Base-by-base conservation (phyloP, 2,797 vertebrate species). In the Anguilla pacifica region DNA sequence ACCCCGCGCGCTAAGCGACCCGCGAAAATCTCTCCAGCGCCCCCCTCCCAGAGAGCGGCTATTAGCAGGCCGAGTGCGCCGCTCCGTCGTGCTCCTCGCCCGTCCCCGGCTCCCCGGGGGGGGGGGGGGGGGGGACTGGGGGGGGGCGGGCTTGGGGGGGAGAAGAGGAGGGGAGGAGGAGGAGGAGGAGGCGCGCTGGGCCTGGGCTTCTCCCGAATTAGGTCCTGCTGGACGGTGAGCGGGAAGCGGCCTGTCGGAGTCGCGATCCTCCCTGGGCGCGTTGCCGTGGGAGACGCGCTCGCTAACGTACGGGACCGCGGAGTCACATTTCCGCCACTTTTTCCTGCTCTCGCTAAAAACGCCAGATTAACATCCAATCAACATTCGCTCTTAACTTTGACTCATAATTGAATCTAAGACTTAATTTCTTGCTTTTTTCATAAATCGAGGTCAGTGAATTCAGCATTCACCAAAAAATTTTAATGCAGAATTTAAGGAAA, bases 11-110 rank as follows among this genome's bases (percentile, higher is more conserved):
- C 96, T 96, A 94, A 94, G 93, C 96, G 95, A 96, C 96, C 95
- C 93, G 92, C 95, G 0, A 94, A 95, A 96, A 96, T 96, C 95
- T 96, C 94, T 86, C 95, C 96, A 96, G 96, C 96, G 94, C 95
- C 96, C 94, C 95, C 94, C 96, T 97, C 96, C 96, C 96, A 94
- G 94, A 96, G 96, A 96, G 95, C 94, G 94, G 96, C 96, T 96
- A 96, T 97, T 97, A 97, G 95, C 96, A 95, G 96, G 94, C 94
- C 96, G 94, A 95, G 25, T 1, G 19, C 19, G 43, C 39, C 43
- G 72, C 72, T 74, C 2, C 70, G 31, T 10, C 2, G 70, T 28
- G 9, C 28, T 7, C 9, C 67, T 31, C 35, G 35, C 35, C 49
- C 49, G 49, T 19, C 77, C 35, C 72, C 1, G 77, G 17, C 5